A percentile compares a stretch with the other conserved stretches of the same genome.
These are phyloP conservation scores for Nowickia ferox DNA, from an alignment of 2,888 invertebrate genomes.

Conservation along the genomic window DNA sequence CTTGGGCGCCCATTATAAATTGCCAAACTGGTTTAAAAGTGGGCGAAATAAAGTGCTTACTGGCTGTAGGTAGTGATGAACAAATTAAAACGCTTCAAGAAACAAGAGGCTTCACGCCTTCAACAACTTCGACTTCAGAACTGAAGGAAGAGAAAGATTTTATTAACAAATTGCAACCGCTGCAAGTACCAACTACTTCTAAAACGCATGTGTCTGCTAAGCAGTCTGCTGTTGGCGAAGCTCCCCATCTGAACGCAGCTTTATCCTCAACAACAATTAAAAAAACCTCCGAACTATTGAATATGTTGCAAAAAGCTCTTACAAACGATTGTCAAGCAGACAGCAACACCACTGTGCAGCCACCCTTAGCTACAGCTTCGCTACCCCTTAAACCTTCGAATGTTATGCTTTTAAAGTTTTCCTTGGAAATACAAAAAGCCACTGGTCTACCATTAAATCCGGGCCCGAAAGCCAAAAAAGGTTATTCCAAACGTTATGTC, in stretches of 20 bases:
- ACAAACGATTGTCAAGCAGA: conserved; percentile 35
- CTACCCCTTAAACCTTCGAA: conserved; percentile 57
- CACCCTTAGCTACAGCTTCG: conserved; percentile 13
- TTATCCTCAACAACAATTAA: conserved; percentile 51
- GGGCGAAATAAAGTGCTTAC: conserved; percentile 85
- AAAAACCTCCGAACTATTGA: conserved; percentile 77
- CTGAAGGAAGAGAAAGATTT: conserved; percentile 28
- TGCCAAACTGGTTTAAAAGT: conserved; percentile 82
- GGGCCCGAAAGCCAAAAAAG: conserved; percentile 76
- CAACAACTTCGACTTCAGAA: not conserved
- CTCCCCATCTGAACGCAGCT: not conserved
- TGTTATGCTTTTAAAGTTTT: conserved; percentile 81
- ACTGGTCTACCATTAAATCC: conserved; percentile 84
- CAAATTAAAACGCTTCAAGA: conserved; percentile 85
- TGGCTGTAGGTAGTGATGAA: conserved; percentile 86
- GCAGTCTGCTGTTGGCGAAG: not conserved
- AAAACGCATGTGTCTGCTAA: not conserved
- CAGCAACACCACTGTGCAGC: not conserved
- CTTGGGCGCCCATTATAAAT: conserved; percentile 85
- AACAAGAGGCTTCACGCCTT: conserved; percentile 76
- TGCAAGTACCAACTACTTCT: conserved; percentile 57
- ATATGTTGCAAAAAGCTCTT: conserved; percentile 78
- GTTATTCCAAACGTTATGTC: conserved; percentile 76
- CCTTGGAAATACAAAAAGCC: conserved; percentile 85
- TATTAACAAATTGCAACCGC: conserved; percentile 46